Percentiles rank a stretch among this genome's conserved stretches.
These are phyloP conservation scores for Saimiri boliviensis DNA, from an alignment of 2,113 vertebrate genomes.

Conservation along the genomic window DNA sequence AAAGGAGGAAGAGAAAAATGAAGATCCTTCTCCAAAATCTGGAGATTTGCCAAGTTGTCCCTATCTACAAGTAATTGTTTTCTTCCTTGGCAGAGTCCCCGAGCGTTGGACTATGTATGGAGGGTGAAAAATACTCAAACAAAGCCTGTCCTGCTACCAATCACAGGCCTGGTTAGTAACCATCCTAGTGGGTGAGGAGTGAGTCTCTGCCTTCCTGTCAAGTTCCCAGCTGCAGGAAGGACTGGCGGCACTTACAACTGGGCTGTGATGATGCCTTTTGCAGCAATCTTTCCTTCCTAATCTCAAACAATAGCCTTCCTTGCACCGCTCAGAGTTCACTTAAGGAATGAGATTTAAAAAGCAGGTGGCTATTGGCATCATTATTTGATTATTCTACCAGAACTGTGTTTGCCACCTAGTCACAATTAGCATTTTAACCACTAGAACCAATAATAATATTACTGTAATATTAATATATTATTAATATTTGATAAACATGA, in stretches of 20 bases:
- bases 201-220: neutral
- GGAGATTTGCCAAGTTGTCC: neutral
- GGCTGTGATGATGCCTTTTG: neutral
- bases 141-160: neutral
- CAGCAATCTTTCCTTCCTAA: constrained; percentile 43
- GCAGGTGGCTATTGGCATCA: neutral
- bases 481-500: neutral
- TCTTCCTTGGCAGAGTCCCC: neutral
- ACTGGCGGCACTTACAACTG: neutral
- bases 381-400: constrained; percentile 17
- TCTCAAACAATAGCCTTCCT: constrained; percentile 53
- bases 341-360: constrained; percentile 10
- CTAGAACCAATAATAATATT: neutral
- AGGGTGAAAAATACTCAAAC: neutral
- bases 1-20: neutral
- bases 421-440: neutral
- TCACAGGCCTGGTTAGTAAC: neutral
- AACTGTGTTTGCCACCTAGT: neutral
- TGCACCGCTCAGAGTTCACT: neutral
- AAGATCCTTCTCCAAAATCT: neutral
- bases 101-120: neutral
- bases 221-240: constrained; percentile 20
- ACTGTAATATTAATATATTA: neutral
- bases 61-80: neutral
- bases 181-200: neutral